Conservation (phyloP, 2,113 vertebrate species). For the Oncorhynchus nerka region DNA sequence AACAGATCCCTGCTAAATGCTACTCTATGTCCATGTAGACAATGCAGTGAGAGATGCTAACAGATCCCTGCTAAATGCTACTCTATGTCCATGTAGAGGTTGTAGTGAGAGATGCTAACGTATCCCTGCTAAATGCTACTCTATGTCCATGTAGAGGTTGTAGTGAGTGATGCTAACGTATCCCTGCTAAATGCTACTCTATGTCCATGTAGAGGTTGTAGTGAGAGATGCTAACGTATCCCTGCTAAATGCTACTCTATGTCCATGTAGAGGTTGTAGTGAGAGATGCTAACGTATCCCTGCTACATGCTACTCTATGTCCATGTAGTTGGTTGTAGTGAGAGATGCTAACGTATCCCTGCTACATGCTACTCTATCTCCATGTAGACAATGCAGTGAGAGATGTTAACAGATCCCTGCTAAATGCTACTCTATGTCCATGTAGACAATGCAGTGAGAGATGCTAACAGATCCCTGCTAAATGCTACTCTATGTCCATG, state of each 20-base stretch:
- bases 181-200: too few relatives aligned
- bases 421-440: constrained; percentile 41
- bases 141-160: constrained; percentile 41
- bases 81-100: too few relatives aligned
- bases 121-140: too few relatives aligned
- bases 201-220: too few relatives aligned
- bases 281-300: constrained; percentile 42
- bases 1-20: too few relatives aligned
- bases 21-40: too few relatives aligned
- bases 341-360: too few relatives aligned
- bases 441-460: constrained; percentile 36
- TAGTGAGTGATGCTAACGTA: too few relatives aligned
- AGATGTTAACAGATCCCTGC: constrained; percentile 55
- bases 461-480: constrained; percentile 12
- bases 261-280: constrained; percentile 33
- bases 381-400: background rate
- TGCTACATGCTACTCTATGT: constrained; percentile 25
- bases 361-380: too few relatives aligned
- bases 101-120: too few relatives aligned
- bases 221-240: constrained; percentile 48
- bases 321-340: constrained; percentile 16
- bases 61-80: too few relatives aligned
- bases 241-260: constrained; percentile 49
- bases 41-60: too few relatives aligned
- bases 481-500: background rate